Evolutionary conservation across 2,797 vertebrate species (phyloP), one percentile per base, ranked within the genome.

Genomic region (Amphiprion clarkii): DNA sequence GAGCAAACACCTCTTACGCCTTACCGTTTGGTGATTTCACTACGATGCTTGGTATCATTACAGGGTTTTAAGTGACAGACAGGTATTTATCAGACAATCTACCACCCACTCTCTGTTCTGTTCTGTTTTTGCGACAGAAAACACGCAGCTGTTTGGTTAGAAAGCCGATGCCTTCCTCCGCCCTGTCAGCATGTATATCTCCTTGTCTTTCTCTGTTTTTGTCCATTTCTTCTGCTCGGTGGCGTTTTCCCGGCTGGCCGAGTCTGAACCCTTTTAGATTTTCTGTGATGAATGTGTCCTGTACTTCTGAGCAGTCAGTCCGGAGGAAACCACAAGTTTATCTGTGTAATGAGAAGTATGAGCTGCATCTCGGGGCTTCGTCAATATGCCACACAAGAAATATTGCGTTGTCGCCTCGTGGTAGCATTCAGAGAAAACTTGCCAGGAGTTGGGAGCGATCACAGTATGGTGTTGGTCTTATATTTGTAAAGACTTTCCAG

Each of bases 251-350:
- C 11, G 0, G 16, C 49, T 8, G 70, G 21, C 58, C 2, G 3
- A 62, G 66, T 57, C 59, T 40, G 67, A 79, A 68, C 60, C 62
- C 61, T 54, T 64, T 57, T 49, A 21, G 3, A 36, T 65, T 81
- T 62, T 58, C 69, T 49, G 64, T 81, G 84, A 91, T 87, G 78
- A 89, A 87, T 83, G 89, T 63, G 71, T 77, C 79, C 44, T 57
- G 73, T 68, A 64, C 42, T 64, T 77, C 83, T 75, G 77, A 88
- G 58, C 12, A 57, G 57, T 66, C 67, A 46, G 78, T 66, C 79
- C 72, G 29, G 42, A 77, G 67, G 67, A 85, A 77, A 78, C 49
- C 56, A 25, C 63, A 5, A 31, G 49, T 66, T 72, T 75, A 79
- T 90, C 85, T 83, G 3, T 74, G 67, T 78, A 83, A 83, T 72